Conservation (phyloP, 2,797 vertebrate genomes). For the Pangasius mekongensis region DNA sequence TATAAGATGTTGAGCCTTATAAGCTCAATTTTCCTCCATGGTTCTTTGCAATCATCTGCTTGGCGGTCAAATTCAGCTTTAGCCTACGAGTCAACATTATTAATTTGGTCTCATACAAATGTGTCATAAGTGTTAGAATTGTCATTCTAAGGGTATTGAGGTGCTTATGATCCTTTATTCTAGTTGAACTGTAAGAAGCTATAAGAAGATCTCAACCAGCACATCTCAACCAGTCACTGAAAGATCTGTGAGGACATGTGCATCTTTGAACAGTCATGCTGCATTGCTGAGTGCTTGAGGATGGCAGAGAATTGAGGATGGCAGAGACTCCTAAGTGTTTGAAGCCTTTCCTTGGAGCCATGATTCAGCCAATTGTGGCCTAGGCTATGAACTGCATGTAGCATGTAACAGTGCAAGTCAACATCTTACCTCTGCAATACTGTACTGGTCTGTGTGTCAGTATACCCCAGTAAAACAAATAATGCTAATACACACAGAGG, state of each 20-base stretch:
- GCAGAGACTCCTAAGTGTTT: neutral
- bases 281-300: neutral
- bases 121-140: neutral
- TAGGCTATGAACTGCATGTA: neutral
- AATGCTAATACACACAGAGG: neutral
- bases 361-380: neutral
- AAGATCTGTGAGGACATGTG: neutral
- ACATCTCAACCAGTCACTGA: neutral
- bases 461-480: neutral
- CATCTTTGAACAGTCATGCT: neutral
- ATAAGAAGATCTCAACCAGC: neutral
- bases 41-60: neutral
- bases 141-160: neutral
- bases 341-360: neutral
- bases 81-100: neutral
- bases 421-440: neutral
- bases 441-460: neutral
- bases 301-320: neutral
- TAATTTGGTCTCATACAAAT: neutral
- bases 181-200: neutral
- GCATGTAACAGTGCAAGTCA: neutral
- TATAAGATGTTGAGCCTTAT: neutral
- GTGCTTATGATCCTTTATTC: neutral
- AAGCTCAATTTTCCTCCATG: neutral
- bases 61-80: neutral